These are phyloP conservation scores for Mastomys natalensis DNA, from an alignment of 2,113 vertebrate species.

Conservation along the genomic window DNA sequence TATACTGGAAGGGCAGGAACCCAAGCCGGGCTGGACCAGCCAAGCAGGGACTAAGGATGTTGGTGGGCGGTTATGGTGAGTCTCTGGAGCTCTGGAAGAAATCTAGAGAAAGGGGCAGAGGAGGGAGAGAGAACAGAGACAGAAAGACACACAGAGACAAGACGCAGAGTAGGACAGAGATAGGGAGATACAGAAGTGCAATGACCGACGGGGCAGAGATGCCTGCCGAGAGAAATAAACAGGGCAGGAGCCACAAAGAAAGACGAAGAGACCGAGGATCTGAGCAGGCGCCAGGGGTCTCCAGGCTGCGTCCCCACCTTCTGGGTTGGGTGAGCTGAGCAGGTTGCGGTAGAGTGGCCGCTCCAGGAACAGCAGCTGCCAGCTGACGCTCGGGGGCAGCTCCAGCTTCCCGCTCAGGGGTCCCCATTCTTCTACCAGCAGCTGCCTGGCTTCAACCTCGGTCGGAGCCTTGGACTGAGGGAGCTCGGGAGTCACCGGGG, in stretches of 20 bases:
- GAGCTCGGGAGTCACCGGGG: neutral
- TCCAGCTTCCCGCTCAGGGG: slow-evolving; percentile 85
- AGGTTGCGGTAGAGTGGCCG: slow-evolving; percentile 90
- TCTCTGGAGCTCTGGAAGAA: neutral
- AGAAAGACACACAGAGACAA: neutral
- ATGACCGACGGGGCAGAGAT: neutral
- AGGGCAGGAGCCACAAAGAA: too few relatives aligned
- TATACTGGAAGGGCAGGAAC: neutral
- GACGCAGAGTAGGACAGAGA: too few relatives aligned
- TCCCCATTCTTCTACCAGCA: slow-evolving; percentile 78
- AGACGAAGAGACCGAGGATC: neutral
- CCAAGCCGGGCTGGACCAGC: neutral
- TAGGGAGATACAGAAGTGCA: neutral
- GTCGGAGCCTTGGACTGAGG: neutral
- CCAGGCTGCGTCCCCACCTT: slow-evolving; percentile 82
- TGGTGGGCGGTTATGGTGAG: neutral
- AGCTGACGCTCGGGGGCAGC: slow-evolving; percentile 83
- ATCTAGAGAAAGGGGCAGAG: neutral
- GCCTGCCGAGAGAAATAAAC: too few relatives aligned
- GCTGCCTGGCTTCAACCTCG: slow-evolving; percentile 59
- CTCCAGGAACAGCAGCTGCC: slow-evolving; percentile 86
- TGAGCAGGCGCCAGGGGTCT: fast-evolving
- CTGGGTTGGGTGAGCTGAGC: slow-evolving; percentile 89
- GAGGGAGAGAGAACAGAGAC: neutral
- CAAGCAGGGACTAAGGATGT: neutral